A percentile compares a stretch with the other conserved stretches of the same genome.
Evolutionary conservation across 2,888 invertebrate genomes (phyloP).

Genomic region (Gandaritis pyraliata): DNA sequence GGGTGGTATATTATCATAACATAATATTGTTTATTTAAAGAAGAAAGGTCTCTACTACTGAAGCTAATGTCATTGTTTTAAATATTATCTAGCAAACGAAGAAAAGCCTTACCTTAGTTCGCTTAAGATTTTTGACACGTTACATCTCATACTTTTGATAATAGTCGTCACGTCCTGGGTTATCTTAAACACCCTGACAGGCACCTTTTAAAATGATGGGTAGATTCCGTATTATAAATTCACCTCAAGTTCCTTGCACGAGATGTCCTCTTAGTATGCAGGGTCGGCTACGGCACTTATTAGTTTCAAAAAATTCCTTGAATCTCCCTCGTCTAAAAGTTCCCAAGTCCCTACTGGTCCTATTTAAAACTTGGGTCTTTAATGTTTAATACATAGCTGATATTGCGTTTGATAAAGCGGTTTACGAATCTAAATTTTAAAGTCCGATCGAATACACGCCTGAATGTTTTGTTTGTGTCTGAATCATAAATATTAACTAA

Average conservation of each 20-base stretch:
- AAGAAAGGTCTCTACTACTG: too few relatives aligned
- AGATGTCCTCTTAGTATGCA: constrained; percentile 79
- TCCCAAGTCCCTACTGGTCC: constrained; percentile 64
- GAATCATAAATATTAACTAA: constrained; percentile 75
- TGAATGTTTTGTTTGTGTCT: constrained; percentile 74
- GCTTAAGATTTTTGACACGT: constrained; percentile 56
- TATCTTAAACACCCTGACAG: constrained; percentile 66
- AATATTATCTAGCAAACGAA: too few relatives aligned
- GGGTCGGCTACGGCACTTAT: constrained; percentile 75
- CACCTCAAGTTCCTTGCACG: constrained; percentile 73
- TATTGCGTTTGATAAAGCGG: constrained; percentile 83
- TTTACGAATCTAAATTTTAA: constrained; percentile 83
- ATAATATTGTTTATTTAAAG: too few relatives aligned
- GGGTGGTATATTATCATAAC: too few relatives aligned
- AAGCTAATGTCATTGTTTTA: too few relatives aligned
- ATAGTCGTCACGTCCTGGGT: constrained; percentile 64
- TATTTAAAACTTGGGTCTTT: constrained; percentile 77
- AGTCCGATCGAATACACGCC: constrained; percentile 78
- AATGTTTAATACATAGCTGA: constrained; percentile 81
- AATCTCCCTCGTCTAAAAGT: constrained; percentile 66
- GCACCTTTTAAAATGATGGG: constrained; percentile 68
- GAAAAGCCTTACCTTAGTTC: constrained; percentile 30
- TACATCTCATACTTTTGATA: constrained; percentile 56
- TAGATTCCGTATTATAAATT: constrained; percentile 75
- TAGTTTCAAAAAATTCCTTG: constrained; percentile 80